Base-by-base conservation (phyloP, 2,113 vertebrate genomes). In the Corvus hawaiiensis region DNA sequence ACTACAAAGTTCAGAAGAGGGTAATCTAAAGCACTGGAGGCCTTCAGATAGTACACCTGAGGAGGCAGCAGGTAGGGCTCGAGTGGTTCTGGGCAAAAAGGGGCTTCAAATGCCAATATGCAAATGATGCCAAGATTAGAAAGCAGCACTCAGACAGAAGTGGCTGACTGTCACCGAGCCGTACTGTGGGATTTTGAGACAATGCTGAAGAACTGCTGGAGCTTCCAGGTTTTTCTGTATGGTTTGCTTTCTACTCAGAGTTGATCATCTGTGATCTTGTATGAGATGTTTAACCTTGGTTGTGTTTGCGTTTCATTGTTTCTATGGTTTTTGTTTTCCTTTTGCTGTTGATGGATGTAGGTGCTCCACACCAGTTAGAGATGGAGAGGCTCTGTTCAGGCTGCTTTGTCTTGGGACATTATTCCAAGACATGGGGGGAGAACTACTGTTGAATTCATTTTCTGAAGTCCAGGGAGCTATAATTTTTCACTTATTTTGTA, bases 291-390 rank as follows among this genome's bases (percentile, higher is more conserved):
- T 37, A 90, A 67, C 35, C 11, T 92, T 61, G 83, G 44, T 9
- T 89, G 66, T 96, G 77, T 92, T 96, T 93, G 77, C 52, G 10
- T 94, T 92, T 82, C 76, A 69, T 92, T 92, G 83, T 89, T 91
- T 87, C 56, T 93, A 18, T 92, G 93, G 93, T 24, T 85, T 88
- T 77, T 3, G 22, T 68, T 93, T 82, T 63, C 23, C 52, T 88
- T 75, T 81, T 75, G 81, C 54, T 84, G 52, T 78, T 81, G 83
- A 1, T 82, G 56, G 59, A 22, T 0, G 0, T 43, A 8, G 67
- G 51, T 67, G 13, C 26, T 89, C 44, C n/a, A 48, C 48, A 67
- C 32, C 37, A 77, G 41, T 59, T 73, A 54, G 79, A 35, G 52
- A 41, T 39, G 37, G n/a, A 71, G 79, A n/a, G 37, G 27, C 46